Conservation (phyloP, 2,113 vertebrate species). For the Corvus cornix region DNA sequence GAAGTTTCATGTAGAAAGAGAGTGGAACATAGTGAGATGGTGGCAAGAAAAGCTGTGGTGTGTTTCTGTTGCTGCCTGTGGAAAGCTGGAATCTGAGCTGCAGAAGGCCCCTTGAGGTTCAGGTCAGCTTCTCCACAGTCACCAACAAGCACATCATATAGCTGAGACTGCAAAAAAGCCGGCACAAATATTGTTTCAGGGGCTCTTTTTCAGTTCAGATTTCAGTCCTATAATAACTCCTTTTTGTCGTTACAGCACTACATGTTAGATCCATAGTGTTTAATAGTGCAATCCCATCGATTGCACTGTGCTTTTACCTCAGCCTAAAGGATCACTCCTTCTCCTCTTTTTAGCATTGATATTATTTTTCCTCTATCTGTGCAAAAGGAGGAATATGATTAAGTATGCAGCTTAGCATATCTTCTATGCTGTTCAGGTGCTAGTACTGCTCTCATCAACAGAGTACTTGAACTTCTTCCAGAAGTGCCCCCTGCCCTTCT, state of each 20-base stretch:
- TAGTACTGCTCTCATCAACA: background rate
- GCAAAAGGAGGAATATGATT: background rate
- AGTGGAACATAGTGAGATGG: background rate
- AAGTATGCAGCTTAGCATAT: background rate
- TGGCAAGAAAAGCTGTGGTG: background rate
- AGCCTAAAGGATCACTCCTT: background rate
- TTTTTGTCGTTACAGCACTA: background rate
- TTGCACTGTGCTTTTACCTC: background rate
- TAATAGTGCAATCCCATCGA: background rate
- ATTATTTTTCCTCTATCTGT: background rate
- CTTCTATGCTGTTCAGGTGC: background rate
- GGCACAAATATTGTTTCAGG: background rate
- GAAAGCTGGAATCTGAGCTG: background rate
- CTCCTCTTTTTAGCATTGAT: background rate
- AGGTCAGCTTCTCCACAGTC: background rate
- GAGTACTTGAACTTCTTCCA: conserved; percentile 43
- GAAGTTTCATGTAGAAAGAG: background rate
- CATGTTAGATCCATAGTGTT: background rate
- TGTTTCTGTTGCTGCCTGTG: background rate
- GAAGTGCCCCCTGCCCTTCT: conserved; percentile 18
- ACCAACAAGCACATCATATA: background rate
- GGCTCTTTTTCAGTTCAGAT: background rate
- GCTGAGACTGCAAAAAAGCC: background rate
- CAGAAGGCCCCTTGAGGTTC: background rate
- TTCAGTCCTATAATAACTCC: background rate